phyloP scores from a whole-genome alignment of 2,888 invertebrate genomes.

The Epinotia nisella region DNA sequence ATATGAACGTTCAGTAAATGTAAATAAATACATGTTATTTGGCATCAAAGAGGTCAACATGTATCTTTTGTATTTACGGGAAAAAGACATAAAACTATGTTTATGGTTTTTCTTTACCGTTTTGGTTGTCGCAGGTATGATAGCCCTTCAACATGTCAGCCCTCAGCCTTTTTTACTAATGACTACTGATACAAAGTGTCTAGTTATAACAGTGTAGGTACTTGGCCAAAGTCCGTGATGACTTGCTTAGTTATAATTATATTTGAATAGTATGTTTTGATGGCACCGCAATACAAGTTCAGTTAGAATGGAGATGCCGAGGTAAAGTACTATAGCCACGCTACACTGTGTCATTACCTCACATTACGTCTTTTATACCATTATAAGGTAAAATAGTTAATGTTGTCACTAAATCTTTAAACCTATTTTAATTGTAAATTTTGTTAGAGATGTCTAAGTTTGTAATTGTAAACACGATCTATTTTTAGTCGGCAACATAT shows the following conservation, averaged over 20 bases:
- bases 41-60: neutral
- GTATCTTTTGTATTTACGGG: neutral
- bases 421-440: conserved; percentile 73
- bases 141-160: neutral
- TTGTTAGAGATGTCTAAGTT: conserved; percentile 74
- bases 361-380: conserved; percentile 75
- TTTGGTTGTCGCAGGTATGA: neutral
- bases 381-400: conserved; percentile 71
- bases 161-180: no score
- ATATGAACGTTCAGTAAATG: neutral
- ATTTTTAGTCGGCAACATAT: conserved; percentile 75
- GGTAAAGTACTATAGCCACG: conserved; percentile 61
- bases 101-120: neutral
- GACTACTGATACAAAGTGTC: neutral
- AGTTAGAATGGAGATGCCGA: conserved; percentile 67
- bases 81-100: neutral
- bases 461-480: conserved; percentile 69
- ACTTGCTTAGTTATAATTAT: conserved; percentile 1
- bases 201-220: conserved; percentile 17
- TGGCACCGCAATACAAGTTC: conserved; percentile 52
- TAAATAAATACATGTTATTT: neutral
- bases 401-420: conserved; percentile 78
- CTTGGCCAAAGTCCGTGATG: neutral
- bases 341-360: conserved; percentile 79
- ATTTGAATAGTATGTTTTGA: conserved; percentile 7